Base-by-base conservation (phyloP, 2,888 invertebrate genomes). In the Loripinus fragilis region DNA sequence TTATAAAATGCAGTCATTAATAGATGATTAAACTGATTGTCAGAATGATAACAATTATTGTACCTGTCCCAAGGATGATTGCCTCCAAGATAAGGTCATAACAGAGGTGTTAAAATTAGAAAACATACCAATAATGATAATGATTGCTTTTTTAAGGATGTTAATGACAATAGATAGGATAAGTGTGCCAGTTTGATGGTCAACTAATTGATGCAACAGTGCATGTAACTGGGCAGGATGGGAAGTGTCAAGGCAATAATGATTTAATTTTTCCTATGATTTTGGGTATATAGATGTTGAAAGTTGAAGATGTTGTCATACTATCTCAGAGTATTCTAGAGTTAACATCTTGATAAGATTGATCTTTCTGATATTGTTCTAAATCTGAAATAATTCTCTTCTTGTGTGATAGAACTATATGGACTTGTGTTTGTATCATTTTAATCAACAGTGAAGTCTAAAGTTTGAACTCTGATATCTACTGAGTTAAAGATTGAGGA, bases 291-390 rank as follows among this genome's bases (percentile, higher is more conserved):
- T 60, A 60, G 30, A 17, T 60, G 60, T 17, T 30, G 60, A 33
- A 60, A 33, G 8, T 33, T 60, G 60, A 33, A 60, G 60, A 60
- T 60, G 30, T 33, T 60, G 33, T 33, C 60, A 60, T 60, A 60
- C 3, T 25, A 60, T 60, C 60, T 60, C 23, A n/a, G 60, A 33
- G 33, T 33, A 17, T 60, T 30, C 33, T 30, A 3, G 60, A 33
- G 33, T 30, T 60, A 60, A 60, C 60, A 60, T 60, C 60, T 60
- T 28, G 60, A 33, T 60, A 33, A 60, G 60, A 60, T 60, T n/a
- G 17, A 60, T 33, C 33, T 28, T 23, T 10, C 17, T 60, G 60
- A 60, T 60, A 60, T 60, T 33, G 60, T 60, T 33, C 8, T 60
- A 5, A 60, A 5, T 8, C 25, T 23, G 33, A 60, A 20, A 33